phyloP scores from a whole-genome alignment of 2,113 vertebrate genomes.

The Thymallus thymallus region DNA sequence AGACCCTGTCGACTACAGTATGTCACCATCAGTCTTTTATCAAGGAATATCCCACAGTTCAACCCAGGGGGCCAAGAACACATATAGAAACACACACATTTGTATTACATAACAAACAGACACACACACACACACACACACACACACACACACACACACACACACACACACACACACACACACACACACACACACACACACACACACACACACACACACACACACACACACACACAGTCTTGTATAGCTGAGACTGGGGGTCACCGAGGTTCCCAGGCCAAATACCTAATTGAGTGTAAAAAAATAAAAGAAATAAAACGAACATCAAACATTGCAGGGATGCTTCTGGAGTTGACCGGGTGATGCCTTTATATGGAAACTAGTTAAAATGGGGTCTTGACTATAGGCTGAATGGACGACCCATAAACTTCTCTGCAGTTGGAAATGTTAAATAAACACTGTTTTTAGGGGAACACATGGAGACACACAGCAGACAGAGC shows the following conservation, averaged over 20 bases:
- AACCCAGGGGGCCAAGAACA: too few species aligned
- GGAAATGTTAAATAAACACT: slow-evolving; percentile 49
- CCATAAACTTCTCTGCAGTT: slow-evolving; percentile 23
- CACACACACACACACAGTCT: too few species aligned
- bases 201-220: too few species aligned
- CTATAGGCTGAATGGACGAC: slow-evolving; percentile 22
- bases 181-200: too few species aligned
- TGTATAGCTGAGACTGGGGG: not conserved
- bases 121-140: too few species aligned
- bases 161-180: too few species aligned
- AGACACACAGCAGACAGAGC: not conserved
- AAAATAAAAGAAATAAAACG: slow-evolving; percentile 32
- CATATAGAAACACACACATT: too few species aligned
- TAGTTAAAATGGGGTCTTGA: slow-evolving; percentile 46
- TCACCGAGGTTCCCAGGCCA: slow-evolving; percentile 21
- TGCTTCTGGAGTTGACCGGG: slow-evolving; percentile 62
- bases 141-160: too few species aligned
- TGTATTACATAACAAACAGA: too few species aligned
- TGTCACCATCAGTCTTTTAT: too few species aligned
- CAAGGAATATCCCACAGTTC: too few species aligned
- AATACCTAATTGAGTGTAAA: not conserved
- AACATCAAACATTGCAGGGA: slow-evolving; percentile 64
- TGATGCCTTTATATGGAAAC: slow-evolving; percentile 75
- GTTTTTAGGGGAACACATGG: slow-evolving; percentile 3
- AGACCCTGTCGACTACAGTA: too few species aligned